Percentiles rank a stretch among this genome's conserved stretches.
Conservation (phyloP, 35 echinoderm and acorn worm species). For the Patiria miniata region DNA sequence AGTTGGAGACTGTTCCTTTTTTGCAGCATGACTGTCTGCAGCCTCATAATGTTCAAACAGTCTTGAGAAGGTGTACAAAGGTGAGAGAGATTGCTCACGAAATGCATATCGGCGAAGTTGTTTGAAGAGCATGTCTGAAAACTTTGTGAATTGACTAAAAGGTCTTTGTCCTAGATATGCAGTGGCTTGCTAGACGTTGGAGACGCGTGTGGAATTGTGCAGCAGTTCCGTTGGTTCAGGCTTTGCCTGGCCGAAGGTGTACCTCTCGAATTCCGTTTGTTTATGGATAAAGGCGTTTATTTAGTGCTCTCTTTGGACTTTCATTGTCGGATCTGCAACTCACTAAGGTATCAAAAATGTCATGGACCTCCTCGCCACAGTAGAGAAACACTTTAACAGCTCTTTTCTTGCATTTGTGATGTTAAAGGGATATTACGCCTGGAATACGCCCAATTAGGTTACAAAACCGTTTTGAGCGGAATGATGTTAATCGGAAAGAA, state of each 20-base stretch:
- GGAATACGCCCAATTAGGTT: no score
- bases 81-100: background rate
- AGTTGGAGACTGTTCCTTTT: background rate
- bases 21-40: background rate
- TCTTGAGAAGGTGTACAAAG: background rate
- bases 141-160: constrained; percentile 11
- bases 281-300: constrained; percentile 53
- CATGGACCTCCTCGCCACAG: no score
- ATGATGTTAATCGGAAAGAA: no score
- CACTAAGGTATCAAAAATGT: no score
- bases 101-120: constrained; percentile 1
- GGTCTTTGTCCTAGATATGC: background rate
- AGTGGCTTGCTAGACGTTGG: no score
- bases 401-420: no score
- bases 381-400: no score
- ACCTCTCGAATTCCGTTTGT: constrained; percentile 60
- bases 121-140: background rate
- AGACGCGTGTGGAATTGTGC: constrained; percentile 24
- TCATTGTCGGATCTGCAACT: no score
- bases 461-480: no score
- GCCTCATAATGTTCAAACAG: background rate
- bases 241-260: constrained; percentile 39
- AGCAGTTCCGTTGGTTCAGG: constrained; percentile 27
- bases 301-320: constrained; percentile 47
- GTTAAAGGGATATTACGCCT: no score